Percentiles rank a stretch among this genome's conserved stretches.
These are phyloP conservation scores for Myotis davidii DNA, from an alignment of 2,113 vertebrate genomes.

Conservation along the genomic window DNA sequence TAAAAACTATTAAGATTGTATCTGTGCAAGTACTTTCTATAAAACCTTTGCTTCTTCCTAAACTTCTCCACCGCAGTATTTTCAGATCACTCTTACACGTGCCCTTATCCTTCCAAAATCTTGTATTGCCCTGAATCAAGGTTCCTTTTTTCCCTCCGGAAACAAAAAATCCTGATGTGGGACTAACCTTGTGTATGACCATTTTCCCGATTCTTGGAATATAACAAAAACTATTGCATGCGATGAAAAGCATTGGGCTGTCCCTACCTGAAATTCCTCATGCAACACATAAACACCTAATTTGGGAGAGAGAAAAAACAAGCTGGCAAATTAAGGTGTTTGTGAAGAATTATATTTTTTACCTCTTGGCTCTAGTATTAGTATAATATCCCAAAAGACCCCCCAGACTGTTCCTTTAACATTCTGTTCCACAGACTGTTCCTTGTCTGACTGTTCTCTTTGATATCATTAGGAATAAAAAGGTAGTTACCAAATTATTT, in stretches of 20 bases:
- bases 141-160: background rate
- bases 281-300: background rate
- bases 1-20: background rate
- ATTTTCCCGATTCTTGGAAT: background rate
- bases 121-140: background rate
- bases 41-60: background rate
- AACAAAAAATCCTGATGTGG: background rate
- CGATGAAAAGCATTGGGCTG: background rate
- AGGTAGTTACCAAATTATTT: conserved; percentile 6
- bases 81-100: background rate
- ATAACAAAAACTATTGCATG: background rate
- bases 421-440: background rate
- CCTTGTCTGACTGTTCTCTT: background rate
- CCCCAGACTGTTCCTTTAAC: background rate
- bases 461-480: conserved; percentile 41
- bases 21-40: background rate
- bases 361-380: background rate
- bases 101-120: background rate
- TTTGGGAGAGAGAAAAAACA: accelerated
- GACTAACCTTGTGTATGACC: background rate
- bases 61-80: background rate
- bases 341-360: background rate
- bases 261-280: background rate
- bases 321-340: background rate
- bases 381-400: background rate